Base-by-base conservation (phyloP, 2,888 invertebrate genomes). In the Drosophila atripex region DNA sequence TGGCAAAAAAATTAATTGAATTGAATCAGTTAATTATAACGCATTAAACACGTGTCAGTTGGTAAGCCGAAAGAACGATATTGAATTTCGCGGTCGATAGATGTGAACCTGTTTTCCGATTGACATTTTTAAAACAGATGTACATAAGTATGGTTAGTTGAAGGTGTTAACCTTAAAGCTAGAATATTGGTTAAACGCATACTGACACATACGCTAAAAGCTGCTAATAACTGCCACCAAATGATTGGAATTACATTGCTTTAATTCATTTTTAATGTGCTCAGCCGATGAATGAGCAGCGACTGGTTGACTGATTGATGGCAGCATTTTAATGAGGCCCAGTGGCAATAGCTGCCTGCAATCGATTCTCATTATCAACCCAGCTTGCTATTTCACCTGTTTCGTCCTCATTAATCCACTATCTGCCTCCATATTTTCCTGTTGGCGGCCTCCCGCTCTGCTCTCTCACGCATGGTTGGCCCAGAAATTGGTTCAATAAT, bases 221-320 rank as follows among this genome's bases (percentile, higher is more conserved):
- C 43, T 45, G 50, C 65, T 64, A 64, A 64, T 65, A 45, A 65
- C 38, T 66, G 23, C n/a, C 43, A 35, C 41, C 8, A 35, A 60
- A 70, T 18, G 16, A 41, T 41, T 41, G 16, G 9, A 41, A 18
- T 41, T 41, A 77, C 64, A 80, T 73, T 72, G 25, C 53, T 49
- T 53, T 54, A 71, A 60, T 71, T 53, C 45, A 54, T 60, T 53
- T 73, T 72, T 65, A 56, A 77, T 82, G 73, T 73, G 68, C 49
- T 46, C 59, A 64, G 47, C n/a, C 69, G 69, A 56, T 64, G 57
- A 71, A 14, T 43, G 43, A 50, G 11, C 43, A 47, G 51, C 52
- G 59, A 30, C 39, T 64, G 53, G 14, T 25, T 64, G 53, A 32
- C 41, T 51, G 63, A 32, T 41, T 70, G 58, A 79, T 70, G 71